Evolutionary conservation across 2,113 vertebrate genomes (phyloP).

Genomic region (Pampusana beccarii): DNA sequence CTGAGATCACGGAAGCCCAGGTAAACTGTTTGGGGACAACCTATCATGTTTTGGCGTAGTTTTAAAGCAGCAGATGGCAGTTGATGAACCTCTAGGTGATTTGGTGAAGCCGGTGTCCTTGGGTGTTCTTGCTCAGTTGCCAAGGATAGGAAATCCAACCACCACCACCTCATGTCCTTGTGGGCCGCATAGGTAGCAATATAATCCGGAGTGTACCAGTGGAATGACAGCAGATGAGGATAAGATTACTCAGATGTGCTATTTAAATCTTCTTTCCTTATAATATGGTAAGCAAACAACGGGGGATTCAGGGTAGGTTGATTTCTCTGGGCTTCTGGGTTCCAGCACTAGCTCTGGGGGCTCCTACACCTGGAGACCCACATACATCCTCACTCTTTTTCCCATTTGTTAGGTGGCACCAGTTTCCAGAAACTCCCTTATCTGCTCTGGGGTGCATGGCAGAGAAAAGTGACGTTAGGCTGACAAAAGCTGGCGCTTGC

Average conservation of each 20-base stretch:
- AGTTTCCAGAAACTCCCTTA: background rate
- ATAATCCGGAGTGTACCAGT: background rate
- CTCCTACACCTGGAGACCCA: background rate
- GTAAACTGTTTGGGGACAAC: background rate
- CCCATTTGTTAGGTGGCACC: background rate
- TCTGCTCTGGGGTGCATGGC: background rate
- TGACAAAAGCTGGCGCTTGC: background rate
- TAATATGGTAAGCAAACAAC: background rate
- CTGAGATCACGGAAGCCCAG: background rate
- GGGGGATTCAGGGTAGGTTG: background rate
- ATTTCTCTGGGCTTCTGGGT: background rate
- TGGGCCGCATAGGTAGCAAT: accelerated
- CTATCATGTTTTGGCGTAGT: background rate
- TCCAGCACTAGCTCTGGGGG: background rate
- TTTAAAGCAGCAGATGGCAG: background rate
- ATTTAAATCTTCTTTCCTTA: background rate
- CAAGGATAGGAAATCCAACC: background rate
- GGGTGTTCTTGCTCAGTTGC: background rate
- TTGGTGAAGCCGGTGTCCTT: background rate
- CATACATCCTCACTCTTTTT: background rate
- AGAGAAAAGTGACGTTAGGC: background rate
- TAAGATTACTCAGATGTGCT: background rate
- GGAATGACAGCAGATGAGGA: background rate
- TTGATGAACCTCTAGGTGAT: background rate
- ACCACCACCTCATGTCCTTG: background rate